These are phyloP conservation scores for Microctonus brassicae DNA, from an alignment of 2,888 invertebrate genomes.

Conservation along the genomic window DNA sequence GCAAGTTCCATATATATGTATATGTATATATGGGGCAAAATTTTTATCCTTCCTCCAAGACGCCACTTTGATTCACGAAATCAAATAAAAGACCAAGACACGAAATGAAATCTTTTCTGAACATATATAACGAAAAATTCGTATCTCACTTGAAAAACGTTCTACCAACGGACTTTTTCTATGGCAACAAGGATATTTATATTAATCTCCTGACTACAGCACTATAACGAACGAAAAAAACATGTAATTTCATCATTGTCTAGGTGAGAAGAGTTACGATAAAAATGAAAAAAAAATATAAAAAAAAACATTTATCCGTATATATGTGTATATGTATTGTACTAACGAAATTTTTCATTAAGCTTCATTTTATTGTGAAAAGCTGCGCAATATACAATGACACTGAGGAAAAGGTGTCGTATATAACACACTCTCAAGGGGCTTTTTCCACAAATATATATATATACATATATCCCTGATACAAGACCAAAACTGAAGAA, in stretches of 20 bases:
- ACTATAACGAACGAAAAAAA: not conserved
- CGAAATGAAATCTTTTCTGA: not conserved
- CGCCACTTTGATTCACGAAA: not conserved
- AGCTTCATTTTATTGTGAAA: constrained; percentile 2
- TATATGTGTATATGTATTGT: not conserved
- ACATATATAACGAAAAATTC: constrained; percentile 1
- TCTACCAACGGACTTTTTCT: not conserved
- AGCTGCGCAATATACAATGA: not conserved
- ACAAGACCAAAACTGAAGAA: too few relatives aligned
- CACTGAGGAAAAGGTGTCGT: not conserved
- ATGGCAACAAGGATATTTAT: not conserved
- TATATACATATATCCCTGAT: too few relatives aligned
- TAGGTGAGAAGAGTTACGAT: not conserved
- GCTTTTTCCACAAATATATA: not conserved
- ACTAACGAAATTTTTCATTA: constrained; percentile 1
- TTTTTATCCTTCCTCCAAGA: not conserved
- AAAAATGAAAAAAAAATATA: not conserved
- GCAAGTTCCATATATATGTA: not conserved
- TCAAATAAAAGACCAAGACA: not conserved
- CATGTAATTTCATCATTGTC: constrained; percentile 5
- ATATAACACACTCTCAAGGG: not conserved
- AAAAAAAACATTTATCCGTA: not conserved
- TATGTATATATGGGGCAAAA: not conserved
- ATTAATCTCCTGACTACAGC: not conserved
- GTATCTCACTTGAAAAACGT: not conserved